Percentiles rank a stretch among this genome's conserved stretches.
Evolutionary conservation across 64 coral and sea anemone species (phyloP).

Genomic region (Hydrozoanthus tunicans): DNA sequence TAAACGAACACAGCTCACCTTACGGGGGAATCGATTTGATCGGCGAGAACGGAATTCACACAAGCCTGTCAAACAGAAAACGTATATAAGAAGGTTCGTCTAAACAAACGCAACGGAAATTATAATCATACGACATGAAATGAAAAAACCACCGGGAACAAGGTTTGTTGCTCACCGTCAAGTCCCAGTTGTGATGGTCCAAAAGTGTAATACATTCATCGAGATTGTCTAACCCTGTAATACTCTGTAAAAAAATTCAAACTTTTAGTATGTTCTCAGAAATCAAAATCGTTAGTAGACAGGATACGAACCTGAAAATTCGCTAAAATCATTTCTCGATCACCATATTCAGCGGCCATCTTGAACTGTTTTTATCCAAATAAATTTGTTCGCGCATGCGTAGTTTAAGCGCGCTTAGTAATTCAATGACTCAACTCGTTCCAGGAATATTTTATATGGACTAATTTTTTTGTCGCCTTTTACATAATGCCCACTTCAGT

Average conservation of each 20-base stretch:
- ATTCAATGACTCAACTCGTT: slow-evolving; percentile 14
- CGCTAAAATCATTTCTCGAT: slow-evolving; percentile 97
- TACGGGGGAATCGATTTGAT: slow-evolving; percentile 82
- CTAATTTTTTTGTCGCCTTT: too few relatives aligned
- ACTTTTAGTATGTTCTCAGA: neutral
- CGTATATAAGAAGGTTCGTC: neutral
- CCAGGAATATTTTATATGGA: too few relatives aligned
- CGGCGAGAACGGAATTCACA: slow-evolving; percentile 80
- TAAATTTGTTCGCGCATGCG: slow-evolving; percentile 63
- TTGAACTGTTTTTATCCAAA: slow-evolving; percentile 68
- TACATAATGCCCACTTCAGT: too few relatives aligned
- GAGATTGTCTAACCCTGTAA: slow-evolving; percentile 96
- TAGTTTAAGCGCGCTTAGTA: neutral
- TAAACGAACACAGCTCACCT: slow-evolving; percentile 34
- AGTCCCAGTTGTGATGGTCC: slow-evolving; percentile 93
- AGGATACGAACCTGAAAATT: slow-evolving; percentile 88
- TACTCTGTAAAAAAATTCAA: slow-evolving; percentile 68
- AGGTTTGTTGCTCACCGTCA: slow-evolving; percentile 60
- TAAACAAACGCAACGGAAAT: neutral
- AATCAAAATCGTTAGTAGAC: neutral
- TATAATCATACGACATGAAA: neutral
- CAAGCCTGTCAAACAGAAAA: slow-evolving; percentile 61
- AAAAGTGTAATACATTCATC: slow-evolving; percentile 96
- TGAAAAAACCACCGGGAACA: neutral
- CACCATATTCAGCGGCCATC: slow-evolving; percentile 92